These are phyloP conservation scores for Megaleporinus macrocephalus DNA, from an alignment of 2,113 vertebrate genomes.

Conservation along the genomic window DNA sequence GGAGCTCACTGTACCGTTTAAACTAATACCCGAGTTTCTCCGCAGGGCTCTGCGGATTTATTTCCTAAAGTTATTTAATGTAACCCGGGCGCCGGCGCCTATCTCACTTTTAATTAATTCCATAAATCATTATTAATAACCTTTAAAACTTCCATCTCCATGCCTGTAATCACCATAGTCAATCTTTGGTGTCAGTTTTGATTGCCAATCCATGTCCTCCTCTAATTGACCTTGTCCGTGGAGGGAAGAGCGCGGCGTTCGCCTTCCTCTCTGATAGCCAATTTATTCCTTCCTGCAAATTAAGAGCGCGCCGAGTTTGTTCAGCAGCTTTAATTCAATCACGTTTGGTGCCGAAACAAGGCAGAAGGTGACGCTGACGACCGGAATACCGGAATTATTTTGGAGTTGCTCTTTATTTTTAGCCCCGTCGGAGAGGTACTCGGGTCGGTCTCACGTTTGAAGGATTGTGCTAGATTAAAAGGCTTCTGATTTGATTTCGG, in stretches of 20 bases:
- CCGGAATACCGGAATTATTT: not conserved
- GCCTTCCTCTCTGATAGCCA: slow-evolving; percentile 66
- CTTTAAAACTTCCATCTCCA: slow-evolving; percentile 79
- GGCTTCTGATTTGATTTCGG: too few species aligned
- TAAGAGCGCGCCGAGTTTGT: slow-evolving; percentile 74
- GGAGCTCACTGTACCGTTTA: slow-evolving; percentile 4
- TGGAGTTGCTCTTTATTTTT: not conserved
- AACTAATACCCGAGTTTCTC: slow-evolving; percentile 54
- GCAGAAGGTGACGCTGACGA: slow-evolving; percentile 56
- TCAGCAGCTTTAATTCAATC: slow-evolving; percentile 71
- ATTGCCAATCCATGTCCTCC: slow-evolving; percentile 81
- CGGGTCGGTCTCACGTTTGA: not conserved
- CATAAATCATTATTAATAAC: slow-evolving; percentile 86
- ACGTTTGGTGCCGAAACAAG: slow-evolving; percentile 60
- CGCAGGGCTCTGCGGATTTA: slow-evolving; percentile 60
- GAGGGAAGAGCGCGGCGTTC: slow-evolving; percentile 74
- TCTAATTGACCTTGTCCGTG: slow-evolving; percentile 81
- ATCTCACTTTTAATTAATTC: slow-evolving; percentile 80
- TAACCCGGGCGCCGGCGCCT: slow-evolving; percentile 72
- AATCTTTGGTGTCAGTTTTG: slow-evolving; percentile 81
- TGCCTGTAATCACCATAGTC: slow-evolving; percentile 80
- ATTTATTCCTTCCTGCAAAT: slow-evolving; percentile 71
- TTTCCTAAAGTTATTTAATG: slow-evolving; percentile 72
- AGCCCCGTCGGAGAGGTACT: not conserved
- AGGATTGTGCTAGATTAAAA: not conserved